Base-by-base conservation (phyloP, 2,888 invertebrate species). In the Protophormia terraenovae region DNA sequence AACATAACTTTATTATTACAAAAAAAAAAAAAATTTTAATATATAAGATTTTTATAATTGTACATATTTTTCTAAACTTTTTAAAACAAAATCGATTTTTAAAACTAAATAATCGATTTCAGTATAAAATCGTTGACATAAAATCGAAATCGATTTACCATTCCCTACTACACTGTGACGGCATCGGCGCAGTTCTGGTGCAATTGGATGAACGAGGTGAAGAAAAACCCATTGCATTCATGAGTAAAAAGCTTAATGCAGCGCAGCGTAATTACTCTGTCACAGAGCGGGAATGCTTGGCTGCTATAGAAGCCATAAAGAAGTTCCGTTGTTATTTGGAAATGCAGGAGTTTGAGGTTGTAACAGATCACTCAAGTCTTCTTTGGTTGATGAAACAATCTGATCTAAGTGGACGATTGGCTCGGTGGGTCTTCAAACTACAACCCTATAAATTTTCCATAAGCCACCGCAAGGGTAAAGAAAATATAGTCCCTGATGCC, bases 241-340 rank as follows among this genome's bases (percentile, higher is more conserved):
- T 64, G 66, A 38, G 35, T 10, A 72, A 71, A 12, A 71, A 71
- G 10, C 22, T 71, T 16, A 71, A 55, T 41, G 4, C 71, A n/a
- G 71, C 71, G 3, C 58, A 58, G 24, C 29, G 58, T 29, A 58
- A 62, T 32, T 62, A 60, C 10, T 45, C 35, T 19, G 53, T 75
- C 3, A 75, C 64, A 0, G 50, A 75, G 16, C 19, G 35, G 12
- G 64, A 75, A 27, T 53, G 75, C 16, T 14, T 75, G 4, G 62
- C 75, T 1, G 62, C 50, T 0, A 4, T 75, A n/a, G 62, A 75
- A 32, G 73, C 71, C 12, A 55, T 71, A 6, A 38, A 71, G 14
- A 45, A 29, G 16, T 67, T 50, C 32, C 10, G 67, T 8, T 38
- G 71, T 3, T 55, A 71, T n/a, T 3, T 53, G 7, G 69, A 69